Evolutionary conservation across 2,797 vertebrate genomes (phyloP), one percentile per base, ranked within the genome.

Genomic region (Sphaeramia orbicularis): DNA sequence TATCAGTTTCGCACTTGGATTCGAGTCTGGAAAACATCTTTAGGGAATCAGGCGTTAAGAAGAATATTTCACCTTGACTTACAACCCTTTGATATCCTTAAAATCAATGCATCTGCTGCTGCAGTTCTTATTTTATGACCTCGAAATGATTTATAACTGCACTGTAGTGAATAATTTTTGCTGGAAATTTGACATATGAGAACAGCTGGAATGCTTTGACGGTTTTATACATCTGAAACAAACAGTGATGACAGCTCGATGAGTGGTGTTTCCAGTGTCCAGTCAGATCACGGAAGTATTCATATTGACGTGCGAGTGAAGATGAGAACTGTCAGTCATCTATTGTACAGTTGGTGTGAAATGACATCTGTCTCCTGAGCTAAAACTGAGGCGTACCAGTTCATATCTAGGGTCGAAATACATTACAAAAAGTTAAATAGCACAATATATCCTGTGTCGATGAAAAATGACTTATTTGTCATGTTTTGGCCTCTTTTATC

Each of bases 321-420:
- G 74, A 80, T 42, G 57, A 64, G 10, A 63, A 16, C 35, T 69
- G 73, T 80, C 66, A 66, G 11, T 74, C 67, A 70, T 75, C 40
- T 59, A 1, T 57, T 52, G 38, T 40, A 21, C 47, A 10, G 32
- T 71, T 58, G 36, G 42, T 66, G 35, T 21, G 24, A 49, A 65
- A 64, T 56, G 54, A 47, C 50, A 16, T 66, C 24, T 16, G 53
- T 65, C 38, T 55, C n/a, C 21, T 57, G 47, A 10, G 52, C 30
- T 37, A 60, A 30, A 27, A 30, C 21, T 19, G 36, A 65, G 50
- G n/a, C 43, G n/a, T 13, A 18, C 2, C 12, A 38, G 19, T 32
- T 19, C 36, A 32, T 48, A 16, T 7, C 5, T 10, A 10, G 9
- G 32, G 8, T 35, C 8, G 18, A 61, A 37, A 35, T 3, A 37